phyloP scores from a whole-genome alignment of 2,888 invertebrate genomes.

The Brachyopa scutellaris region DNA sequence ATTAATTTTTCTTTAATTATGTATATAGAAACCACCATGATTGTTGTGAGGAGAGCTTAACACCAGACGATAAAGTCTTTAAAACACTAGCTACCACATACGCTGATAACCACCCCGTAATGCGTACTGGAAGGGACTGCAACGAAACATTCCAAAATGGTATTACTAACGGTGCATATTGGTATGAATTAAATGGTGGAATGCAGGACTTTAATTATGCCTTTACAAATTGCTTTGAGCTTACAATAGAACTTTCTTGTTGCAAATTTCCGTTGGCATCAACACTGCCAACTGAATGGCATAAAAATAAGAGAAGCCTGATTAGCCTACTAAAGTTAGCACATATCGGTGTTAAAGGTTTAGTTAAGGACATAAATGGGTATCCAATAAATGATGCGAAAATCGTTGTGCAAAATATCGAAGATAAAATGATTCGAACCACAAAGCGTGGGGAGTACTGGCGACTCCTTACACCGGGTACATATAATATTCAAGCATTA shows the following conservation, averaged over 20 bases:
- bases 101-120: constrained; percentile 88
- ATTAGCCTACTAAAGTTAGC: constrained; percentile 92
- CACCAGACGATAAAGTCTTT: constrained; percentile 93
- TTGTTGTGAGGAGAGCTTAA: constrained; percentile 88
- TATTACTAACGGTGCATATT: constrained; percentile 95
- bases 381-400: constrained; percentile 85
- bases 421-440: constrained; percentile 89
- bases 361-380: constrained; percentile 80
- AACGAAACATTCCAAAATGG: constrained; percentile 90
- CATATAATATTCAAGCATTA: constrained; percentile 88
- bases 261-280: constrained; percentile 93
- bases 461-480: constrained; percentile 94
- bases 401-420: constrained; percentile 89
- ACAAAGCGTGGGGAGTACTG: constrained; percentile 95
- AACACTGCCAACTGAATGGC: constrained; percentile 91
- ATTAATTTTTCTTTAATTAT: constrained; percentile 1
- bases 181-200: constrained; percentile 95
- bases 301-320: constrained; percentile 91
- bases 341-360: constrained; percentile 87
- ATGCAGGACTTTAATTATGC: constrained; percentile 99
- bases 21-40: constrained; percentile 82
- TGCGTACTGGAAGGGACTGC: constrained; percentile 89
- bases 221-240: constrained; percentile 96
- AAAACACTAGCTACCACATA: constrained; percentile 89
- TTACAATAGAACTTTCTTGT: constrained; percentile 98